Evolutionary conservation across 92 coral and sea anemone genomes (phyloP).

Genomic region (Galaxea fascicularis): DNA sequence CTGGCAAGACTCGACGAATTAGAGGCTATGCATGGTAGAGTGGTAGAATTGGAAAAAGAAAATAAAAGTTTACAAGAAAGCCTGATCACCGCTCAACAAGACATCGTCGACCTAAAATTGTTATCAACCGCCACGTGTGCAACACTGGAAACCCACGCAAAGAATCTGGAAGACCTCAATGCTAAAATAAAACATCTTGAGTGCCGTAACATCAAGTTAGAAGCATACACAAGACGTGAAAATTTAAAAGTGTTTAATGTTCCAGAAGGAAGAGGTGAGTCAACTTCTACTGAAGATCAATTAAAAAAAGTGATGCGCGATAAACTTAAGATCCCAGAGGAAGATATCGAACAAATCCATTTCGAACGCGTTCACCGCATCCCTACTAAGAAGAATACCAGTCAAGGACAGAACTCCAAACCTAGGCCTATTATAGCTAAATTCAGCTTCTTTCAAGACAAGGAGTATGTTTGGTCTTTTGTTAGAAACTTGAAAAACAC

Average conservation of each 20-base stretch:
- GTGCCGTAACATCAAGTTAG: slow-evolving; percentile 12
- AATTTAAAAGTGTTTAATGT: slow-evolving; percentile 9
- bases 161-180: neutral
- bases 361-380: slow-evolving; percentile 15
- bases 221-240: slow-evolving; percentile 11
- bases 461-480: too few relatives aligned
- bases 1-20: neutral
- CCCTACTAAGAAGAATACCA: slow-evolving; percentile 8
- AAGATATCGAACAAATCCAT: slow-evolving; percentile 4
- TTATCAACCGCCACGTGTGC: neutral
- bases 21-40: neutral
- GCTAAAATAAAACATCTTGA: slow-evolving; percentile 10
- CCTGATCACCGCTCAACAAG: neutral
- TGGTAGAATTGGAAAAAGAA: slow-evolving; percentile 19
- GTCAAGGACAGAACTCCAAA: slow-evolving; percentile 6
- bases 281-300: neutral
- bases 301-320: slow-evolving; percentile 7
- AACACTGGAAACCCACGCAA: neutral
- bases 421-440: slow-evolving; percentile 19
- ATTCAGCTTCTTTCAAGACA: too few relatives aligned
- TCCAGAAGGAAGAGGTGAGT: slow-evolving; percentile 11
- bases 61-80: neutral
- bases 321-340: slow-evolving; percentile 16
- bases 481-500: slow-evolving; percentile 26
- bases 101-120: neutral